These are phyloP conservation scores for Cephus pulcher DNA, from an alignment of 2,888 invertebrate species.

Conservation along the genomic window DNA sequence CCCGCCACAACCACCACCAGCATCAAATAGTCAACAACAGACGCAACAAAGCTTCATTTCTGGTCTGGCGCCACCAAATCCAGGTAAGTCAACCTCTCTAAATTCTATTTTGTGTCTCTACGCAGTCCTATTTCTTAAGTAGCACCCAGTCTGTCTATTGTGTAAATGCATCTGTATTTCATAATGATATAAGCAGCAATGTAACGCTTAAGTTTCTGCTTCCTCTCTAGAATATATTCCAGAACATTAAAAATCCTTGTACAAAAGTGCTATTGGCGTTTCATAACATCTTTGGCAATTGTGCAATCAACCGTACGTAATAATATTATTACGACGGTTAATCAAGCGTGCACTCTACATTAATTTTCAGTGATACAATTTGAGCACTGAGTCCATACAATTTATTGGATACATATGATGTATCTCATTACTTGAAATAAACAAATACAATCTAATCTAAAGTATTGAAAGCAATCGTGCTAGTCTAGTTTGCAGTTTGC, in stretches of 20 bases:
- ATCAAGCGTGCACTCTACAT: background rate
- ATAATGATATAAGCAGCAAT: background rate
- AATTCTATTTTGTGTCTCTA: background rate
- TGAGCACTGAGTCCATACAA: background rate
- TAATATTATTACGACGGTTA: too few relatives aligned
- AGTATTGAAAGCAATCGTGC: background rate
- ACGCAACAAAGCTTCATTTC: slow-evolving; percentile 60
- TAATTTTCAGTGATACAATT: background rate
- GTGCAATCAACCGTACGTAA: background rate
- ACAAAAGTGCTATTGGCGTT: background rate
- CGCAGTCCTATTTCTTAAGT: slow-evolving; percentile 3
- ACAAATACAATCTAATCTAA: background rate
- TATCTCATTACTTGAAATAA: background rate
- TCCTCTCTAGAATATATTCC: background rate
- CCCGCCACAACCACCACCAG: slow-evolving; percentile 69
- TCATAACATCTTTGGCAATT: background rate
- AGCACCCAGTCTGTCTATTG: background rate
- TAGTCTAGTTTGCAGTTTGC: slow-evolving; percentile 16
- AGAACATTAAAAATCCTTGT: background rate
- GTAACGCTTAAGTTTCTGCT: background rate
- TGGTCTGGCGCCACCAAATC: slow-evolving; percentile 52
- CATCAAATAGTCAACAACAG: slow-evolving; percentile 65
- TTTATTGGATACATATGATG: background rate
- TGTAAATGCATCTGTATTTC: background rate
- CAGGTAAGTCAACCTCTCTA: slow-evolving; percentile 45